These are phyloP conservation scores for Dasyornis broadbenti DNA, from an alignment of 2,113 vertebrate genomes.

Conservation along the genomic window DNA sequence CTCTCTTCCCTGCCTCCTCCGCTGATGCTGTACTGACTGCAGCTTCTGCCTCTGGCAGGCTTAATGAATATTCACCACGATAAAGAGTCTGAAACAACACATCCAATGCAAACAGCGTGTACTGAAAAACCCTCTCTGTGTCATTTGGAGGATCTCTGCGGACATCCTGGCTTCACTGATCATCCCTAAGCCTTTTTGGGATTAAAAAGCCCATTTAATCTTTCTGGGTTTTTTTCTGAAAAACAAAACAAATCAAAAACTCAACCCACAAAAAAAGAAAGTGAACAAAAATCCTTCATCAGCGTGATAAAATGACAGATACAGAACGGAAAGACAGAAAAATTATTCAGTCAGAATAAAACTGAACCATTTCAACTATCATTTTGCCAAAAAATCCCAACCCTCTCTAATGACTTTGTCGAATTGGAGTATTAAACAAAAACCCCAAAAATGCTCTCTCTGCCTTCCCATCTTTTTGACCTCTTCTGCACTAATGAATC, in stretches of 20 bases:
- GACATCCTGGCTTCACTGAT: slow-evolving; percentile 26
- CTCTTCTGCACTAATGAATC: background rate
- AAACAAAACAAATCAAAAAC: background rate
- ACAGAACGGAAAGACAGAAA: background rate
- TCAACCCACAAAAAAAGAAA: background rate
- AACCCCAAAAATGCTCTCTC: background rate
- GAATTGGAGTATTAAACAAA: background rate
- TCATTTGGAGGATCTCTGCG: background rate
- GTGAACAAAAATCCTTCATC: background rate
- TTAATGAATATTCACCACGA: slow-evolving; percentile 54
- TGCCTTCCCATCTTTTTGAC: background rate
- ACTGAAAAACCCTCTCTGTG: background rate
- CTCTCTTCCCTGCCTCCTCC: background rate
- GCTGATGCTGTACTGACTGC: slow-evolving; percentile 16
- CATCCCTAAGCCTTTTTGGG: slow-evolving; percentile 37
- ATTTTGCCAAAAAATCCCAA: background rate
- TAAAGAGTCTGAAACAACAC: slow-evolving; percentile 22
- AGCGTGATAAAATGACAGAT: background rate
- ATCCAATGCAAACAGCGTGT: background rate
- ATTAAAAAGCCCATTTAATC: slow-evolving; percentile 47
- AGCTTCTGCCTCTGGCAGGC: slow-evolving; percentile 41
- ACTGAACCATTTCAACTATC: background rate
- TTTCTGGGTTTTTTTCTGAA: background rate
- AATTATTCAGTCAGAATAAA: background rate
- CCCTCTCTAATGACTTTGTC: background rate